A percentile compares a stretch with the other conserved stretches of the same genome.
These are phyloP conservation scores for Aegypius monachus DNA, from an alignment of 2,113 vertebrate species.

Conservation along the genomic window DNA sequence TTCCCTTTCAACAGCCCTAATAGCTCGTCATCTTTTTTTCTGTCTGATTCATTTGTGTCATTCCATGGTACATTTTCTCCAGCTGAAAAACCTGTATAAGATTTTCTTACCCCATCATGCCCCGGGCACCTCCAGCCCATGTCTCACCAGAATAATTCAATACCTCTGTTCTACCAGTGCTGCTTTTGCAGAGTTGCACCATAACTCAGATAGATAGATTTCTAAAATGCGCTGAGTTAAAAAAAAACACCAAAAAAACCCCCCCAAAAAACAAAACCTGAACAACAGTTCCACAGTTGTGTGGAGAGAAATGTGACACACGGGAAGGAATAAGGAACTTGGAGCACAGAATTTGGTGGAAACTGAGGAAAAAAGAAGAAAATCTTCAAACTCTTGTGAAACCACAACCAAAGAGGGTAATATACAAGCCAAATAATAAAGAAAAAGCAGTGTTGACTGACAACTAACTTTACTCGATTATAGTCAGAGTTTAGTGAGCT, in stretches of 20 bases:
- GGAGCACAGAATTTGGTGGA: background rate
- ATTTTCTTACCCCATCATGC: slow-evolving; percentile 1
- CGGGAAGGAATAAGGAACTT: background rate
- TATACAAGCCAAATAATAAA: background rate
- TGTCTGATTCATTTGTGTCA: slow-evolving; percentile 22
- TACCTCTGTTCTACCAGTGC: background rate
- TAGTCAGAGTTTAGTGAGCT: background rate
- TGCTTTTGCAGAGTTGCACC: background rate
- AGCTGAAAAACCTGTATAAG: background rate
- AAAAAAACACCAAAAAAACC: background rate
- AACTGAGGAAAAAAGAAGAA: background rate
- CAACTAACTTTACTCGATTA: background rate
- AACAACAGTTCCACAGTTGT: background rate
- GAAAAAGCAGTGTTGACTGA: background rate
- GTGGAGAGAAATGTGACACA: background rate
- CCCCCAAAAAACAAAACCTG: background rate
- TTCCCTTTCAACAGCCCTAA: slow-evolving; percentile 45
- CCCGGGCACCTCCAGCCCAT: background rate
- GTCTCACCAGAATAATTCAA: background rate
- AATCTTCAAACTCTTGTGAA: background rate
- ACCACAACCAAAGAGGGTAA: background rate
- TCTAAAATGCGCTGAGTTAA: background rate
- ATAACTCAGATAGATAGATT: background rate
- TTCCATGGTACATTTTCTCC: slow-evolving; percentile 18
- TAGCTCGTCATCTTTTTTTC: slow-evolving; percentile 7